Evolutionary conservation across 2,113 vertebrate species (phyloP).

Genomic region (Anas platyrhynchos): DNA sequence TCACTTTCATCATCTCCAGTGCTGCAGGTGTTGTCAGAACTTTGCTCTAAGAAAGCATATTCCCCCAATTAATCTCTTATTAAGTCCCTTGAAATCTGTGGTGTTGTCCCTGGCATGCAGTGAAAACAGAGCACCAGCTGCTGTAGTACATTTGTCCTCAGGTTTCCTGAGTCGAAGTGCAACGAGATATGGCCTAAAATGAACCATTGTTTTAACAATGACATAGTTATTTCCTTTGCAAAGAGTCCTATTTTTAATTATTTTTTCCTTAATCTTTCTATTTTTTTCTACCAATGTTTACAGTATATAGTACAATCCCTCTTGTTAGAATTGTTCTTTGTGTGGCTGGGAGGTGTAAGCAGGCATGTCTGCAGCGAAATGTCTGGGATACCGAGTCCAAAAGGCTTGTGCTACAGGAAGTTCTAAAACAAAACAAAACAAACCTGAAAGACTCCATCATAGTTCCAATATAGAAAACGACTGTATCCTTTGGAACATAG

Average conservation of each 20-base stretch:
- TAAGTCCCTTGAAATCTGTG: not conserved
- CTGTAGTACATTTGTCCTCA: not conserved
- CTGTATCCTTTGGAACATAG: not conserved
- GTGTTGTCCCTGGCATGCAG: not conserved
- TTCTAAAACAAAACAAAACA: not conserved
- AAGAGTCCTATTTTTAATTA: slow-evolving; percentile 38
- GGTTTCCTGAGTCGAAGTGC: slow-evolving; percentile 6
- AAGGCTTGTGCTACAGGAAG: not conserved
- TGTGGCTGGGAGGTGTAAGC: not conserved
- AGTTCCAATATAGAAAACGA: not conserved
- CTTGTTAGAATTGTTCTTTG: slow-evolving; percentile 2
- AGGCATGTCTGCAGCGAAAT: not conserved
- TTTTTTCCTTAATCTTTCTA: slow-evolving; percentile 30
- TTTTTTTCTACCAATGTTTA: slow-evolving; percentile 30
- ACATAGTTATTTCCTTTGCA: slow-evolving; percentile 40
- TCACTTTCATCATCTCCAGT: not conserved
- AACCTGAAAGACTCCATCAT: not conserved
- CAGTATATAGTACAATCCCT: not conserved
- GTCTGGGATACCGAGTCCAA: not conserved
- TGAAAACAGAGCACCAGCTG: not conserved
- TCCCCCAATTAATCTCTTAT: not conserved
- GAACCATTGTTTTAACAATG: slow-evolving; percentile 13
- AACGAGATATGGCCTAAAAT: not conserved
- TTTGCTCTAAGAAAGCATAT: not conserved
- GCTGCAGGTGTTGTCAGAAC: not conserved